Conservation (phyloP, 2,113 vertebrate species). For the Xenopus borealis region DNA sequence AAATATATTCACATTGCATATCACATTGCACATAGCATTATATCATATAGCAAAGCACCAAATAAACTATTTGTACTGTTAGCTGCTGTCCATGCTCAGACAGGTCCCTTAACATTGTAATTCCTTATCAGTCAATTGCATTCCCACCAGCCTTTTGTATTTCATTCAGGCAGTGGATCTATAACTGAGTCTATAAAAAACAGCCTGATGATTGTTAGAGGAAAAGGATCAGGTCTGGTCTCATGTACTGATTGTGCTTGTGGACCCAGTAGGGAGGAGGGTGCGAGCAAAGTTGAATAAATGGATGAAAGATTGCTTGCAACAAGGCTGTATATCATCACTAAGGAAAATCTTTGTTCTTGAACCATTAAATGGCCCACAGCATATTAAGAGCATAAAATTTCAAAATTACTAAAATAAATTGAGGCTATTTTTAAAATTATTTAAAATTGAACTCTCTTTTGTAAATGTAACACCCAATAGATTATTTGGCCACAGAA, state of each 20-base stretch:
- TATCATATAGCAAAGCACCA: too few relatives aligned
- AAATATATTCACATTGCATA: too few relatives aligned
- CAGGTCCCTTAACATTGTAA: slow-evolving; percentile 7
- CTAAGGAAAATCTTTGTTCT: neutral
- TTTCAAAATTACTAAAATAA: too few relatives aligned
- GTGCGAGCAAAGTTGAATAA: slow-evolving; percentile 11
- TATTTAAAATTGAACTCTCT: too few relatives aligned
- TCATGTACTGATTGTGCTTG: slow-evolving; percentile 14
- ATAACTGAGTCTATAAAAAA: slow-evolving; percentile 11
- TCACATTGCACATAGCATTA: too few relatives aligned
- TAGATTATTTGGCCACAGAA: too few relatives aligned
- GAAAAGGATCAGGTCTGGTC: slow-evolving; percentile 3
- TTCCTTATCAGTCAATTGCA: slow-evolving; percentile 28
- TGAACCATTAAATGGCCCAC: too few relatives aligned
- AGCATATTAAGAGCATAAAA: too few relatives aligned
- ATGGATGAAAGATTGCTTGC: slow-evolving; percentile 11
- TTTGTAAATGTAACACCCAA: too few relatives aligned
- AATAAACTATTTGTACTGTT: slow-evolving; percentile 14
- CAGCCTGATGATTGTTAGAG: slow-evolving; percentile 22
- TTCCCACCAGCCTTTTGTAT: slow-evolving; percentile 27
- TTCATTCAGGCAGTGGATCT: slow-evolving; percentile 26
- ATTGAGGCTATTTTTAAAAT: too few relatives aligned
- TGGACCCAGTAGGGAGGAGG: slow-evolving; percentile 6
- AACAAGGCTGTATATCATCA: neutral
- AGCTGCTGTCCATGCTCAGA: slow-evolving; percentile 1